These are phyloP conservation scores for Orchestes rusci DNA, from an alignment of 2,888 invertebrate species.

Conservation along the genomic window DNA sequence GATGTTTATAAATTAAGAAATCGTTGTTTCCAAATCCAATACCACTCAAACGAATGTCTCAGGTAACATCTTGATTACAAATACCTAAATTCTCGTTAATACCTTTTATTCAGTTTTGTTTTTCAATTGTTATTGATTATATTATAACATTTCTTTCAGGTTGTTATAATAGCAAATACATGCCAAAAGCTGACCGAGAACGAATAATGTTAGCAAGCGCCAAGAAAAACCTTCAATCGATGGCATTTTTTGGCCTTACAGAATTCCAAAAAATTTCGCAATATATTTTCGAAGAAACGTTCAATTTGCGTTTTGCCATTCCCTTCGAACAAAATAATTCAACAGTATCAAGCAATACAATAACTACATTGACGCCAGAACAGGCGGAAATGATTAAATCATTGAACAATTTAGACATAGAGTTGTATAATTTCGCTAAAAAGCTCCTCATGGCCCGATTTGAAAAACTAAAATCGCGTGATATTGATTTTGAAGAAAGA, in stretches of 20 bases:
- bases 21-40: no score
- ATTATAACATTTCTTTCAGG: constrained; percentile 37
- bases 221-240: constrained; percentile 85
- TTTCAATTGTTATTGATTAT: no score
- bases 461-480: constrained; percentile 69
- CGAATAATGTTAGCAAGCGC: constrained; percentile 89
- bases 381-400: constrained; percentile 70
- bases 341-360: constrained; percentile 77
- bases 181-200: constrained; percentile 68
- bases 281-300: constrained; percentile 91
- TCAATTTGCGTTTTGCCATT: constrained; percentile 81
- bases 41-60: no score
- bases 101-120: no score
- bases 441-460: constrained; percentile 81
- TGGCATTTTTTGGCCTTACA: constrained; percentile 97
- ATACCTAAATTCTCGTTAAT: no score
- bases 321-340: constrained; percentile 90
- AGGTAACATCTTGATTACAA: no score
- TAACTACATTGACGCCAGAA: constrained; percentile 65
- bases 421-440: constrained; percentile 90
- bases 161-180: constrained; percentile 84
- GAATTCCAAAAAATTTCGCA: constrained; percentile 90
- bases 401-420: constrained; percentile 83
- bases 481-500: constrained; percentile 73
- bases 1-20: no score